phyloP scores from a whole-genome alignment of 2,888 invertebrate genomes.

The Andrena trimmerana region DNA sequence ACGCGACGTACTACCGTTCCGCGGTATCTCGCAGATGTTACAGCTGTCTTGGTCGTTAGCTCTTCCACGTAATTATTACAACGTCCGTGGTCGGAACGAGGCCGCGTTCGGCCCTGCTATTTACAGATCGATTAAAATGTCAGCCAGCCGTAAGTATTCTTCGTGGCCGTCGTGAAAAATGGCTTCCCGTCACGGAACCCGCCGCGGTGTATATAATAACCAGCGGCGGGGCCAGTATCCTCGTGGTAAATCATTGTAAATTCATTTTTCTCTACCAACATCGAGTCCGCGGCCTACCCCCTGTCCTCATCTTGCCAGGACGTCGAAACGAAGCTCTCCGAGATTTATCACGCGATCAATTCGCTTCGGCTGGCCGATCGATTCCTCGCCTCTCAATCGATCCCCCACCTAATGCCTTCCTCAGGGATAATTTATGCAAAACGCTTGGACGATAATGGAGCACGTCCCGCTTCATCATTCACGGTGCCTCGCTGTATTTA shows the following conservation, averaged over 20 bases:
- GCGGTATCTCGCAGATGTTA: constrained; percentile 2
- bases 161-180: constrained; percentile 76
- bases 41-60: constrained; percentile 3
- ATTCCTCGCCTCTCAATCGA: constrained; percentile 17
- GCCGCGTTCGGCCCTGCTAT: constrained; percentile 52
- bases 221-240: constrained; percentile 74
- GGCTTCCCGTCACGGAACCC: constrained; percentile 76
- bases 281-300: background rate
- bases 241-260: constrained; percentile 78
- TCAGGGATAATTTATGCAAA: constrained; percentile 55
- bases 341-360: constrained; percentile 57
- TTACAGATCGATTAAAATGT: constrained; percentile 80
- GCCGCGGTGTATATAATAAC: constrained; percentile 72
- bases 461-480: constrained; percentile 29
- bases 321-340: constrained; percentile 49
- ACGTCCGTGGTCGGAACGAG: constrained; percentile 46
- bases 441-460: constrained; percentile 46
- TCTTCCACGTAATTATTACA: constrained; percentile 49
- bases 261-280: constrained; percentile 67
- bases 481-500: constrained; percentile 37
- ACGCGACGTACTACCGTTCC: background rate
- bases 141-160: constrained; percentile 76
- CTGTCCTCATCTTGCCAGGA: constrained; percentile 20
- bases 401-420: background rate
- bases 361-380: constrained; percentile 21